Evolutionary conservation across 2,888 invertebrate genomes (phyloP), one percentile per base, ranked within the genome.

Genomic region (Malthinus flaveolus): DNA sequence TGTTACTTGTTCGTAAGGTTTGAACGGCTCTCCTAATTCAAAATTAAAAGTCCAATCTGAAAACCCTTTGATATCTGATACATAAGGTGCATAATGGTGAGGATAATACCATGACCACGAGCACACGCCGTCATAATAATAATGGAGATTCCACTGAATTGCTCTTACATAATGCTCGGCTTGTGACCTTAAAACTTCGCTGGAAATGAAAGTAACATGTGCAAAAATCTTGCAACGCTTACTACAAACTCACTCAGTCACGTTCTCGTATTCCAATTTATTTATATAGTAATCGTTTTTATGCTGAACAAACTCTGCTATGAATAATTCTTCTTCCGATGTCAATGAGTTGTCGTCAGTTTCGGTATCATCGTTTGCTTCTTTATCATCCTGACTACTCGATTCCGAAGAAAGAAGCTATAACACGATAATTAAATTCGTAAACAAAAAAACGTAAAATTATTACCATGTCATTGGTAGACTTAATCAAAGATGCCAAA

Each of bases 61-160:
- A 73, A 97, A 95, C 56, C 89, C 87, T 68, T 86, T 88, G 33
- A 98, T 86, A 76, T 98, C 98, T 2, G 97, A 97, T 67, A 97
- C 91, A 75, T 90, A 97, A 0, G 98, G 98, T 0, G 97, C 93
- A 79, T 98, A 99, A 78, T 99, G 97, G 74, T 94, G 93, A 0
- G 97, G 96, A 78, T 97, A 99, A 79, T 85, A 97, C 98, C 98
- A 99, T 32, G 94, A 92, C 99, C 99, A 99, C 0, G 96, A 97
- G 49, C 91, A 91, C 42, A 96, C 94, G 5, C 98, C 98, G 71
- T 93, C 89, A 79, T 96, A 98, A 78, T 99, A 99, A 78, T 99
- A 99, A 74, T 90, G 85, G 11, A 98, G 81, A 74, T 95, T 95
- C 98, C 98, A 99, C 71, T 98, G 97, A 47, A 99, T 87, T 0